Evolutionary conservation across 64 coral and sea anemone species (phyloP).

Genomic region (Montipora efflorescens): DNA sequence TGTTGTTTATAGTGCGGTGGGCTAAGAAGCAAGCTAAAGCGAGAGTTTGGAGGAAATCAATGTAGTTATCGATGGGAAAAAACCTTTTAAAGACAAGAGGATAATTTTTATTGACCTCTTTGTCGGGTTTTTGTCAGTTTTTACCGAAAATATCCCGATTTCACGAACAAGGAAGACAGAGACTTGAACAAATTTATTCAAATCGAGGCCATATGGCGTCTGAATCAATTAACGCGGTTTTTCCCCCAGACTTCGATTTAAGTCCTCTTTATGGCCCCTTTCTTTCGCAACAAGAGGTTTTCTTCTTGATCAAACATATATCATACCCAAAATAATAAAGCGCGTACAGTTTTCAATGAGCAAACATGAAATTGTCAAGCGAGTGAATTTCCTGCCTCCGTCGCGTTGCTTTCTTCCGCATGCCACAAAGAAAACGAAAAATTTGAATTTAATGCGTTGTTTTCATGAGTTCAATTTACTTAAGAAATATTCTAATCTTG

Average conservation of each 20-base stretch:
- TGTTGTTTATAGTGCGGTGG: conserved; percentile 79
- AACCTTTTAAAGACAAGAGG: neutral
- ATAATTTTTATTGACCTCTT: conserved; percentile 14
- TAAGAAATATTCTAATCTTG: neutral
- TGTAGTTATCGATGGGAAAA: neutral
- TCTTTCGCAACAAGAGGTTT: neutral
- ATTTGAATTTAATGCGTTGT: conserved; percentile 32
- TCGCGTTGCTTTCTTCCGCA: neutral
- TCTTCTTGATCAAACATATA: neutral
- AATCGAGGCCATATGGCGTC: conserved; percentile 60
- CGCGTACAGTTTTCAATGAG: neutral
- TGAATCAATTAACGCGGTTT: conserved; percentile 40
- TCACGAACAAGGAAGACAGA: neutral
- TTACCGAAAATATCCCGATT: neutral
- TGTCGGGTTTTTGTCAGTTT: conserved; percentile 32
- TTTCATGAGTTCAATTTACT: neutral
- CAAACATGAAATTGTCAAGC: conserved; percentile 3
- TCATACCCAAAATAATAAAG: neutral
- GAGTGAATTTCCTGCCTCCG: conserved; percentile 29
- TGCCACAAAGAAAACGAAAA: neutral
- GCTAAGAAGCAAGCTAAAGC: neutral
- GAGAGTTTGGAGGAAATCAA: neutral
- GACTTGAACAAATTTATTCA: conserved; percentile 66
- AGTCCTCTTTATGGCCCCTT: neutral
- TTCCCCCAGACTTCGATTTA: conserved; percentile 6